Evolutionary conservation across 2,888 invertebrate species (phyloP).

Genomic region (Dicycla oo): DNA sequence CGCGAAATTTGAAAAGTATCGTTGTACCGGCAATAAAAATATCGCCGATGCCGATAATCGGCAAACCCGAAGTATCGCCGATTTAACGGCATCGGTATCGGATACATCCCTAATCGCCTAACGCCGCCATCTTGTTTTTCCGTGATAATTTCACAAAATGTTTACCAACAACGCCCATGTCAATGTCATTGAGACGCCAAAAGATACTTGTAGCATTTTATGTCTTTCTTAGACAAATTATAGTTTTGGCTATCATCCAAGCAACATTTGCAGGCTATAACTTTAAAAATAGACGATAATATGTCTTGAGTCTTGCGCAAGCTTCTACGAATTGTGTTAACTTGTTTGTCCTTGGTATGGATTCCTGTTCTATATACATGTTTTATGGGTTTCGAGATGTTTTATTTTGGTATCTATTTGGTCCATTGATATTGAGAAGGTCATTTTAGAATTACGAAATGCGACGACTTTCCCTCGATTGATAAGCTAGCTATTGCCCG

Average conservation of each 20-base stretch:
- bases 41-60: too few relatives aligned
- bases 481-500: too few relatives aligned
- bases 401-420: not conserved
- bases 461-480: too few relatives aligned
- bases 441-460: not conserved
- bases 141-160: not conserved
- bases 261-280: constrained; percentile 1
- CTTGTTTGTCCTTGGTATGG: constrained; percentile 28
- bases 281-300: constrained; percentile 2
- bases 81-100: too few relatives aligned
- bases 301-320: not conserved
- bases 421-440: not conserved
- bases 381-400: not conserved
- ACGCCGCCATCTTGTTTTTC: too few relatives aligned
- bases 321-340: constrained; percentile 33
- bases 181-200: not conserved
- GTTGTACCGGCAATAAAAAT: too few relatives aligned
- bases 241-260: constrained; percentile 31
- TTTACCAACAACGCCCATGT: not conserved
- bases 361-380: constrained; percentile 34
- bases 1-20: too few relatives aligned
- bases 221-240: constrained; percentile 11
- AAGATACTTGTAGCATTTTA: not conserved
- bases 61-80: too few relatives aligned
- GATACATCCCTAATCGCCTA: too few relatives aligned